Evolutionary conservation across 92 coral and sea anemone genomes (phyloP), one percentile per base, ranked within the genome.

Genomic region (Nematostella vectensis): DNA sequence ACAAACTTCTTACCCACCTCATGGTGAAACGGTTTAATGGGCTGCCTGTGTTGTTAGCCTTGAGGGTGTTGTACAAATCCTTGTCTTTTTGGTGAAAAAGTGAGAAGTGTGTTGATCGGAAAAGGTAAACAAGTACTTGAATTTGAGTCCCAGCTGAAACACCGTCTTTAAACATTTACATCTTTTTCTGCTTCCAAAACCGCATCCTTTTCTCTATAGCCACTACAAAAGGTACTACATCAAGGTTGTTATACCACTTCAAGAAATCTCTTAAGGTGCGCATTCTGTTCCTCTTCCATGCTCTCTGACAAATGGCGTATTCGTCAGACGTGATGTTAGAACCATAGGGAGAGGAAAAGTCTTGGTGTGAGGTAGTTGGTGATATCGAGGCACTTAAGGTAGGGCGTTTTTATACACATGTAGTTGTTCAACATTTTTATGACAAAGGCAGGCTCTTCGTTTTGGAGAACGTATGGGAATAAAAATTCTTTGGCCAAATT

Each of bases 301-400:
- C 54, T 4, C n/a, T 0, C 42, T 65, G 63, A 25, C 71, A 65
- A 54, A 49, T 29, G 0, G 15, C 3, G 36, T 64, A 54, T 0
- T 65, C 71, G 1, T 54, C 54, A 0, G 1, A 52, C 10, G 62
- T 8, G 25, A 64, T 51, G 71, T 27, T 39, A 12, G 15, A 2
- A 0, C 40, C 40, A 8, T 4, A 20, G 0, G 49, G 54, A 0
- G 40, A 40, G 0, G 74, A 67, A 27, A 26, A 23, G 38, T 1
- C 65, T 70, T 11, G 70, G 77, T 40, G 78, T 65, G 37, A 71
- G 58, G 39, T 49, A 71, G 65, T 63, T 71, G 42, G 62, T 63
- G 38, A 71, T 33, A 31, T 72, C 72, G 4, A 72, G 65, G 44
- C 63, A 72, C 31, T 61, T 59, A 2, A 72, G 57, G 25, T 73